Evolutionary conservation across 2,888 invertebrate species (phyloP).

Genomic region (Acronicta psi): DNA sequence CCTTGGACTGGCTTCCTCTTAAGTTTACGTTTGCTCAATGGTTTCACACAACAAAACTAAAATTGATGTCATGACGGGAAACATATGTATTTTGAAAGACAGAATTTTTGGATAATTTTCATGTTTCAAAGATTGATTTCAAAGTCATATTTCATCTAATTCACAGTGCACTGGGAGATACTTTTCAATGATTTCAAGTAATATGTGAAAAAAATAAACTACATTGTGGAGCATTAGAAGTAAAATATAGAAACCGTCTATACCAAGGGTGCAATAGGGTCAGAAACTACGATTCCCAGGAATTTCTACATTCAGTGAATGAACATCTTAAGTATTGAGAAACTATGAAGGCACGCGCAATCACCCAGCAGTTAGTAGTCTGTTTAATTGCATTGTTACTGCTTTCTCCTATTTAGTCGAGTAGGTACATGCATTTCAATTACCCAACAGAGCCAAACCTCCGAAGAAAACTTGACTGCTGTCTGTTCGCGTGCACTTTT

Average conservation of each 20-base stretch:
- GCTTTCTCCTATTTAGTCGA: no score
- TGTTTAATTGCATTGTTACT: no score
- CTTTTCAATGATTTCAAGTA: constrained; percentile 17
- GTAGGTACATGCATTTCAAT: no score
- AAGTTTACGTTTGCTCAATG: no score
- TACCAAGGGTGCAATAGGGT: constrained; percentile 10
- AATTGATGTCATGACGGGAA: constrained; percentile 15
- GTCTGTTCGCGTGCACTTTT: not conserved
- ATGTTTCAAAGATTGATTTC: constrained; percentile 1
- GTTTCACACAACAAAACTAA: no score
- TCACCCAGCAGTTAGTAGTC: constrained; percentile 1
- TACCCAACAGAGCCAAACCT: not conserved
- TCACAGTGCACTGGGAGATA: constrained; percentile 31
- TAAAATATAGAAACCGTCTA: constrained; percentile 16
- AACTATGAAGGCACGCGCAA: constrained; percentile 11
- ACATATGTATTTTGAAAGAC: not conserved
- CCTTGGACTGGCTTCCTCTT: no score
- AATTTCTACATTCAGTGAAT: constrained; percentile 19
- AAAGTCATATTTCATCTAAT: constrained; percentile 3
- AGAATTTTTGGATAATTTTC: not conserved
- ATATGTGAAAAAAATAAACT: constrained; percentile 9
- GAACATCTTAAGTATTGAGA: constrained; percentile 22
- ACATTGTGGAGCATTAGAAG: constrained; percentile 12
- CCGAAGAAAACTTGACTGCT: not conserved
- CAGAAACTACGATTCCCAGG: constrained; percentile 6